A percentile compares a stretch with the other conserved stretches of the same genome.
phyloP scores from a whole-genome alignment of 2,888 invertebrate genomes.

The Drosophila anomalata region DNA sequence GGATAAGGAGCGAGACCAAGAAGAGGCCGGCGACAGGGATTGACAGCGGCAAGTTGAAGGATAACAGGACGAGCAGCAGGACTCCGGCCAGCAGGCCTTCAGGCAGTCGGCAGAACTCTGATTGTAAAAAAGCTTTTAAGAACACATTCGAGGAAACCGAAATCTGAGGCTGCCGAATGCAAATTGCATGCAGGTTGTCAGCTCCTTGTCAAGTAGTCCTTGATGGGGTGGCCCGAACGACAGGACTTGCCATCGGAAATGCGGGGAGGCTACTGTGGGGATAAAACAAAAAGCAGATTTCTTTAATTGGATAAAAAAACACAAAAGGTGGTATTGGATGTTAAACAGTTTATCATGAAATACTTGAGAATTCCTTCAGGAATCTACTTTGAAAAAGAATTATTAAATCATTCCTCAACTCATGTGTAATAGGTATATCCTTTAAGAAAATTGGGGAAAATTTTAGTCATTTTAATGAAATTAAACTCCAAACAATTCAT shows the following conservation, averaged over 20 bases:
- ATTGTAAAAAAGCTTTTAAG: slow-evolving; percentile 28
- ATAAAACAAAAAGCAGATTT: background rate
- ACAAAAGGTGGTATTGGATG: background rate
- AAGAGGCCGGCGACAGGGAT: slow-evolving; percentile 17
- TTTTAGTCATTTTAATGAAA: slow-evolving; percentile 35
- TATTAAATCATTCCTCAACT: no score
- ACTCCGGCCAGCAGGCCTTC: slow-evolving; percentile 19
- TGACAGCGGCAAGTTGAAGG: slow-evolving; percentile 37
- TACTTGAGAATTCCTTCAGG: no score
- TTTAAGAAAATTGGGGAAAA: background rate
- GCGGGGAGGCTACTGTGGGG: background rate
- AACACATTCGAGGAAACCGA: slow-evolving; percentile 14
- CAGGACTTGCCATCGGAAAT: background rate
- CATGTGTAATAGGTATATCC: background rate
- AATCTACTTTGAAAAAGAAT: background rate
- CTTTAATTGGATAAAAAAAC: slow-evolving; percentile 13
- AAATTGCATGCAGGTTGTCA: slow-evolving; percentile 47
- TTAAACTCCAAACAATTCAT: slow-evolving; percentile 3
- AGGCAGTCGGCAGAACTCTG: slow-evolving; percentile 4
- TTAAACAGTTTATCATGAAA: no score
- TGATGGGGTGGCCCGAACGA: slow-evolving; percentile 8
- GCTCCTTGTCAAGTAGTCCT: slow-evolving; percentile 31
- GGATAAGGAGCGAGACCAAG: slow-evolving; percentile 28
- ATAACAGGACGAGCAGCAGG: slow-evolving; percentile 20
- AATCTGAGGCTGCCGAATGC: slow-evolving; percentile 37